Conservation (phyloP, 2,113 vertebrate species). For the Climacteris rufus region DNA sequence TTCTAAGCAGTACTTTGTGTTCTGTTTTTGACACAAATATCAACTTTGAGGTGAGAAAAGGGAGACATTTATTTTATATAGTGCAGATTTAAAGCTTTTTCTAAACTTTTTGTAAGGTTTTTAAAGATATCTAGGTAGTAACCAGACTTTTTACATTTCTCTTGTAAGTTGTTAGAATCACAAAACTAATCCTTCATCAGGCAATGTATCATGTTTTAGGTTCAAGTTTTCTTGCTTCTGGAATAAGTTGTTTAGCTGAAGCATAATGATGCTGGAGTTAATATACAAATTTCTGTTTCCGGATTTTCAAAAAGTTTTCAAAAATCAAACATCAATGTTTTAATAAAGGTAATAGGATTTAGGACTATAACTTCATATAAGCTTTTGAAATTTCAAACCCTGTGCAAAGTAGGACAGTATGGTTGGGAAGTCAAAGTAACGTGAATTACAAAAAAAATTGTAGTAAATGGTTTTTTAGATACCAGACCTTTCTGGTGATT, state of each 20-base stretch:
- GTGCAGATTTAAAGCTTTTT: background rate
- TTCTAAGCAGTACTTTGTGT: background rate
- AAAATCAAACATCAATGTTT: background rate
- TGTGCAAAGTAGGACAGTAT: background rate
- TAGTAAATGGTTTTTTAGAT: background rate
- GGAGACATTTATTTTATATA: background rate
- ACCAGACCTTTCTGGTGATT: background rate
- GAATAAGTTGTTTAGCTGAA: background rate
- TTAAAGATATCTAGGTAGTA: background rate
- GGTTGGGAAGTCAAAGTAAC: background rate
- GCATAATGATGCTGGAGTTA: background rate
- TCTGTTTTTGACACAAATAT: background rate
- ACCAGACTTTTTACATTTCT: background rate
- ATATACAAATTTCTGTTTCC: background rate
- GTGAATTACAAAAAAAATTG: background rate
- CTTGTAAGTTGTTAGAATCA: background rate
- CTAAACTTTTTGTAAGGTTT: background rate
- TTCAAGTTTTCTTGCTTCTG: background rate
- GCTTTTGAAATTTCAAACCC: background rate
- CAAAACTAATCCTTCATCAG: background rate
- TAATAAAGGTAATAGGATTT: background rate
- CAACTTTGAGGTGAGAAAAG: rapidly evolving
- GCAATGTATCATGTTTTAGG: background rate
- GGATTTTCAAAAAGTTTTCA: background rate
- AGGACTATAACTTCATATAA: background rate